phyloP scores from a whole-genome alignment of 2,113 vertebrate species.

The Calidris pugnax region DNA sequence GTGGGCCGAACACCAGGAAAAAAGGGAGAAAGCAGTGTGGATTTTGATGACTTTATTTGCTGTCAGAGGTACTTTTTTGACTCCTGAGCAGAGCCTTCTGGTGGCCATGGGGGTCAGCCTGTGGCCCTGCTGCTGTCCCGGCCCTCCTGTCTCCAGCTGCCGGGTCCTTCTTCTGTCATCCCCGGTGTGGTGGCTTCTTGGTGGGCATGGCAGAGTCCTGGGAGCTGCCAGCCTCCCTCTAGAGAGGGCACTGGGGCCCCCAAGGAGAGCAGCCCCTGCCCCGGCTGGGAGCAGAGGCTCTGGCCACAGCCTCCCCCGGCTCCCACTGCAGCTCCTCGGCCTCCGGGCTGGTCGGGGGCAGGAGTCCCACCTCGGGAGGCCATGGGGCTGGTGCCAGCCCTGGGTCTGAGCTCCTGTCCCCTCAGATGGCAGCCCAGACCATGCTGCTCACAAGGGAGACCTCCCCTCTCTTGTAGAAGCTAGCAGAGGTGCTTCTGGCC shows the following conservation, averaged over 20 bases:
- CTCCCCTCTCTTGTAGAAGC: too few species aligned
- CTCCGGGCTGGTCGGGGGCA: not conserved
- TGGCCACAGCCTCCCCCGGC: too few species aligned
- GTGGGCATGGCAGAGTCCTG: not conserved
- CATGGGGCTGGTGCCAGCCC: not conserved
- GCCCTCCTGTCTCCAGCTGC: not conserved
- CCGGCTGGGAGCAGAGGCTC: not conserved
- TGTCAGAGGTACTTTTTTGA: rapidly evolving
- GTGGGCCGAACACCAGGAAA: not conserved
- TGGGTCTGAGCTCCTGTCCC: too few species aligned
- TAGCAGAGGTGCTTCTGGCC: not conserved
- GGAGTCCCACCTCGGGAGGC: not conserved
- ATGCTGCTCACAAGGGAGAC: not conserved
- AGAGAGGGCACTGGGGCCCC: not conserved
- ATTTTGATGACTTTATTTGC: not conserved
- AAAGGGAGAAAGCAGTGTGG: not conserved
- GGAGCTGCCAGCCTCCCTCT: not conserved
- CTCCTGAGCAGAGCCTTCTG: not conserved
- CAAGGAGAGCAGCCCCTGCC: not conserved
- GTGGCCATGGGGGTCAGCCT: rapidly evolving
- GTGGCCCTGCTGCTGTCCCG: not conserved
- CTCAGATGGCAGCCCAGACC: not conserved
- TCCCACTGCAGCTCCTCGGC: too few species aligned
- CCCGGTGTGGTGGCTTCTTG: not conserved
- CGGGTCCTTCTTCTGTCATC: not conserved